Evolutionary conservation across 2,888 invertebrate species (phyloP), one percentile per base, ranked within the genome.

Genomic region (Salticus scenicus): DNA sequence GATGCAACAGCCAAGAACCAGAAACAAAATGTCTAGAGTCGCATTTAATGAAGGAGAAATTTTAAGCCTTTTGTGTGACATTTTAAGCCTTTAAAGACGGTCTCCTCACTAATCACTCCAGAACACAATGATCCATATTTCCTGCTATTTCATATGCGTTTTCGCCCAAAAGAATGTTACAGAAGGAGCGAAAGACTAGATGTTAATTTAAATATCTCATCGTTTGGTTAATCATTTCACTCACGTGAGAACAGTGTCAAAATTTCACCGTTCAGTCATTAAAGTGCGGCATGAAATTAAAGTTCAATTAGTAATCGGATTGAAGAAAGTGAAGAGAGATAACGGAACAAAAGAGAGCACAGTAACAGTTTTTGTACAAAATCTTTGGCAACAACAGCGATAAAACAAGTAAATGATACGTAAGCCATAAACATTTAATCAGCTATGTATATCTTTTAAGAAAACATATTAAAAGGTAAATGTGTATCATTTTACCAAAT

Each of bases 91-190:
- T 76, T 83, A 63, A 57, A 57, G 57, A 57, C 20, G 24, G 57
- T 24, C 24, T 77, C 67, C 67, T 17, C 67, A 70, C 77, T 83
- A 83, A 83, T 83, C 83, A 83, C 77, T 67, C 72, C 0, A 27
- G 67, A 71, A 72, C 76, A 83, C 72, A 83, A 83, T 83, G 83
- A 83, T 83, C 83, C 83, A 67, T 72, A 83, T 83, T 83, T 83
- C 83, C 83, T 83, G 76, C 72, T 67, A 31, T 71, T 76, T 76
- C 76, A 75, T 37, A 77, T 77, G 27, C 64, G 27, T 37, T 7
- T n/a, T n/a, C 69, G 30, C 24, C 24, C 57, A 24, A 5, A 24
- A 4, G 57, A 37, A 37, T 10, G 7, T 37, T 37, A 37, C 37
- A 37, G 37, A 37, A 37, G 24, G 57, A 57, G 24, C 4, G 57